Conservation (phyloP, 2,797 vertebrate genomes). For the Numenius phaeopus region DNA sequence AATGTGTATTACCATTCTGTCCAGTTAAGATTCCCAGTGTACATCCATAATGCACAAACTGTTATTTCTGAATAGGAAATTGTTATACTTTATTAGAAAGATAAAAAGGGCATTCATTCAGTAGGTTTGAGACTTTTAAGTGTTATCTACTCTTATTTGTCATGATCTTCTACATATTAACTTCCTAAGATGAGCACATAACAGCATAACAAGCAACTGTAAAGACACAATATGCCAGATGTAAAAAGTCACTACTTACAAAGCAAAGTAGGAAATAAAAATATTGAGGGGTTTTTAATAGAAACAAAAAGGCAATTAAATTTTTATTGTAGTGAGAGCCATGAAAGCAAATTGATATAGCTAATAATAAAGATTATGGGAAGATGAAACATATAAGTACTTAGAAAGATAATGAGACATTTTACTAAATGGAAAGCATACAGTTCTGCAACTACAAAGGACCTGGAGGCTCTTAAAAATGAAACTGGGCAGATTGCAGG, state of each 20-base stretch:
- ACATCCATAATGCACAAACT: neutral
- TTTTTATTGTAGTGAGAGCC: neutral
- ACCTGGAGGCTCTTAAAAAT: neutral
- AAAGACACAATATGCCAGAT: neutral
- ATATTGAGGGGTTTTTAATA: neutral
- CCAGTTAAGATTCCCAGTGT: neutral
- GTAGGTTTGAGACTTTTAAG: neutral
- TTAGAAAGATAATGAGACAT: neutral
- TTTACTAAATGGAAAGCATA: neutral
- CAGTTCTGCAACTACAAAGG: neutral
- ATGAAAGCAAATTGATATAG: neutral
- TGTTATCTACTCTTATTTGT: neutral
- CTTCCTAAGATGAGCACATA: neutral
- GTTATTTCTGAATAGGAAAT: neutral
- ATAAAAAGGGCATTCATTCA: neutral
- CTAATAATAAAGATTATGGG: neutral
- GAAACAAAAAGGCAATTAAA: neutral
- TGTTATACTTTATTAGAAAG: neutral
- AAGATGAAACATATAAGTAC: neutral
- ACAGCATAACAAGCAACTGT: neutral
- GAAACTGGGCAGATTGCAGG: neutral
- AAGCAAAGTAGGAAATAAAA: neutral
- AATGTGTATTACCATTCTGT: neutral
- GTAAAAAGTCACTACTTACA: neutral
- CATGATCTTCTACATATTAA: neutral